A percentile compares a stretch with the other conserved stretches of the same genome.
These are phyloP conservation scores for Drosophila micromelanica DNA, from an alignment of 1,140 invertebrate genomes.

Conservation along the genomic window DNA sequence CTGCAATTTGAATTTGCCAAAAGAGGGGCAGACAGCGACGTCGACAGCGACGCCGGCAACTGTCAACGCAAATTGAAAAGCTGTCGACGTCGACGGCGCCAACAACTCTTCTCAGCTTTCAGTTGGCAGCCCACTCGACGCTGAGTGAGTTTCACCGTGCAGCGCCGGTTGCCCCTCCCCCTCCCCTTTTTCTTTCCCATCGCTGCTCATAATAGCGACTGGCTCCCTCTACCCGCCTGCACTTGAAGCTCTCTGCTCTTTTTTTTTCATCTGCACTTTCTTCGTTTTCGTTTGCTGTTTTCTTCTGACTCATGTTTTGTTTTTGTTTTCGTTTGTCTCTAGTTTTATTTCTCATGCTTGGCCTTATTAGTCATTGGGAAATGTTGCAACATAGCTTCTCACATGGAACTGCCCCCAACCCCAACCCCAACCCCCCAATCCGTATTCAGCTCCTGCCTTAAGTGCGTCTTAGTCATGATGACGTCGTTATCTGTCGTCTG, in stretches of 20 bases:
- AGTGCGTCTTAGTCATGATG: conserved; percentile 33
- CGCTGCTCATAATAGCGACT: conserved; percentile 15
- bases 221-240: not conserved
- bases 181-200: not conserved
- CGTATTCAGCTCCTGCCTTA: not conserved
- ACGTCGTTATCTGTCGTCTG: conserved; percentile 30
- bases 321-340: conserved; percentile 19
- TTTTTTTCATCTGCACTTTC: conserved; percentile 23
- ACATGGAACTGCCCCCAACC: not conserved
- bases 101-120: conserved; percentile 37
- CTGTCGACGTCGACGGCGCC: conserved; percentile 32
- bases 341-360: conserved; percentile 23
- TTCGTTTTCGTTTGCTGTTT: not conserved
- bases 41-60: conserved; percentile 13
- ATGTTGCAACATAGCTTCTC: conserved; percentile 61
- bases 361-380: conserved; percentile 68
- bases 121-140: conserved; percentile 32
- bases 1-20: conserved; percentile 23
- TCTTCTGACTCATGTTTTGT: conserved; percentile 33
- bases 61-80: conserved; percentile 41
- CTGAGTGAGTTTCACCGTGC: conserved; percentile 33
- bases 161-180: not conserved
- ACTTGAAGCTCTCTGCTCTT: conserved; percentile 26
- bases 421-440: not conserved
- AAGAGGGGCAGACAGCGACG: not conserved